Evolutionary conservation across 2,888 invertebrate genomes (phyloP), one percentile per base, ranked within the genome.

Genomic region (Syrista parreyssii): DNA sequence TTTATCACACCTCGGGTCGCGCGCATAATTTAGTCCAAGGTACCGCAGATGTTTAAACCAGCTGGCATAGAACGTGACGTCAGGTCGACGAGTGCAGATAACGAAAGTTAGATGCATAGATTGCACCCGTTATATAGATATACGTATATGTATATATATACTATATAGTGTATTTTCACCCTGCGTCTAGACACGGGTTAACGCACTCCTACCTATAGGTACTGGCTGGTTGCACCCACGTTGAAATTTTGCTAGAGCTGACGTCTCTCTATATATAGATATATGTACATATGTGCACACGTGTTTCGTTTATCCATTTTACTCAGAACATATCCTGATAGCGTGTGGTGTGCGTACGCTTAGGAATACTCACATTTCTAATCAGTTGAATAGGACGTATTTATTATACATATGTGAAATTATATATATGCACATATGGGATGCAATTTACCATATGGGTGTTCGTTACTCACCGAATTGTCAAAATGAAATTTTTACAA

Each of bases 21-120:
- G 75, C 82, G 81, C 81, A 86, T 86, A 87, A 86, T 87, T 86
- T 85, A 84, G 80, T 81, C 73, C 79, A 78, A 82, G 79, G 80
- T 81, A 76, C 79, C 82, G 86, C 88, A 88, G 88, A 88, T 88
- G 88, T 87, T 84, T 83, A 83, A 86, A 88, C 88, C 88, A 88
- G 88, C 88, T 86, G 85, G 82, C 77, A 30, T 75, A 78, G 71
- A 68, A 74, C 82, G 85, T 88, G 86, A 89, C 88, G 88, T 88
- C 86, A 84, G 74, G 79, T 68, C 55, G 78, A 78, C 80, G 84
- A 85, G 82, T 76, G 75, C 78, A 77, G 76, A 78, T 78, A 78
- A 78, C 71, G 75, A 76, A 75, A 75, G 68, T 73, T 78, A 85
- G 85, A 87, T 87, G 85, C 87, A 87, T 87, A 87, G 87, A 88